Evolutionary conservation across 2,797 vertebrate genomes (phyloP).

Genomic region (Takifugu rubripes): DNA sequence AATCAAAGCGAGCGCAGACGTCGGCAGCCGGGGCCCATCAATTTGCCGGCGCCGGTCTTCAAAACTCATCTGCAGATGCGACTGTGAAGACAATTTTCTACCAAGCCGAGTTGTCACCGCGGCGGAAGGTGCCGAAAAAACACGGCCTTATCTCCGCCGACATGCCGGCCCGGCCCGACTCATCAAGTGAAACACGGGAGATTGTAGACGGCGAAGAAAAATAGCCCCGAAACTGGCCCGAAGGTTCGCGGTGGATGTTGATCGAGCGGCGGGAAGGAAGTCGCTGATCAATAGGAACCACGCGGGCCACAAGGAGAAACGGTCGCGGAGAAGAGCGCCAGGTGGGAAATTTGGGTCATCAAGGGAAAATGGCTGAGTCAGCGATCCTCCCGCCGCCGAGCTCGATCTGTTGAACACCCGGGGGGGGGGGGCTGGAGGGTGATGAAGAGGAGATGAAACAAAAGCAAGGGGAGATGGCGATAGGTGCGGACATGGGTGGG

Average conservation of each 20-base stretch:
- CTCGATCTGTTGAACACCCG: constrained; percentile 75
- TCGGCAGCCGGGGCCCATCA: constrained; percentile 50
- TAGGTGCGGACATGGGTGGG: constrained; percentile 38
- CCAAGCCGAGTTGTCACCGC: constrained; percentile 31
- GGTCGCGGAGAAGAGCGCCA: constrained; percentile 63
- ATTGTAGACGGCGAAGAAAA: constrained; percentile 37
- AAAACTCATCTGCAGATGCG: constrained; percentile 54
- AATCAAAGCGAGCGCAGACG: constrained; percentile 59
- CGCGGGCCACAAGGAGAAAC: constrained; percentile 34
- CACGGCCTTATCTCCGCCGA: constrained; percentile 36
- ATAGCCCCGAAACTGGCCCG: constrained; percentile 46
- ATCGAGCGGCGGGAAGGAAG: constrained; percentile 39
- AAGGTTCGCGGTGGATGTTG: constrained; percentile 43
- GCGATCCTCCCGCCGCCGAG: constrained; percentile 75
- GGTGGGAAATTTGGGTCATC: constrained; percentile 92
- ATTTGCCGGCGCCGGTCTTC: constrained; percentile 55
- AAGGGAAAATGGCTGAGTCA: constrained; percentile 89
- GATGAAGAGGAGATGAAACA: constrained; percentile 19
- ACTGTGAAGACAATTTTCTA: constrained; percentile 35
- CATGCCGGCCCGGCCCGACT: constrained; percentile 31
- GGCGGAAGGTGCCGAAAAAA: constrained; percentile 28
- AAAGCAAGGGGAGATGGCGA: constrained; percentile 15
- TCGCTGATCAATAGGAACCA: constrained; percentile 54
- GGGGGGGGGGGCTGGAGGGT: neutral
- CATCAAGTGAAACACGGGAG: constrained; percentile 55